Base-by-base conservation (phyloP, 2,888 invertebrate species). In the Nomada lathburiana region DNA sequence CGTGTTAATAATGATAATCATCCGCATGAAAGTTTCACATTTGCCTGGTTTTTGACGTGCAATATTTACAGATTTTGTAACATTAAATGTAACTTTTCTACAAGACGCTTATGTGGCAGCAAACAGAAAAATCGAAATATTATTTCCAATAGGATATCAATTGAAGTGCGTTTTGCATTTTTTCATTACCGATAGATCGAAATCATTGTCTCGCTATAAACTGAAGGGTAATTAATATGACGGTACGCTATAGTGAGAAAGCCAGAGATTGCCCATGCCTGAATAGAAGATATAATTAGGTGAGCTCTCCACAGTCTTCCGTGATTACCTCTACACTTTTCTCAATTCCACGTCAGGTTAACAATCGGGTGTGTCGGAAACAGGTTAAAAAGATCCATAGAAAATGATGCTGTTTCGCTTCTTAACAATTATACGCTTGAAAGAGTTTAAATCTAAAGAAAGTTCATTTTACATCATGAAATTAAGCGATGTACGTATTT, bases 291-390 rank as follows among this genome's bases (percentile, higher is more conserved):
- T 90, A 88, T 81, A 90, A 85, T 85, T 86, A 88, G 89, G 86
- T 89, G 90, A 91, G 90, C 90, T 90, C 89, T 89, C 84, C 85
- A 87, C 86, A 90, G 87, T 89, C 87, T 88, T 86, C 71, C 85
- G 76, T 81, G 82, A 86, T 86, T 89, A 84, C 79, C 79, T 88
- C 81, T 83, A 84, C 76, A 81, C 69, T 86, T 70, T 82, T 86
- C 78, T 83, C 79, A 84, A 84, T 84, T 89, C 83, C 88, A 84
- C 79, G 70, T 80, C 85, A 78, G 77, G 69, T 82, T 65, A 87
- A 83, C 73, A 78, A 87, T 80, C 74, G 76, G 76, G 36, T 77
- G 76, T 77, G 67, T 64, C 47, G 65, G 71, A 82, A 74, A 81
- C 65, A 81, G 71, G 74, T 74, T 79, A 29, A 36, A 62, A 23